Percentiles rank a stretch among this genome's conserved stretches.
Evolutionary conservation across 2,797 vertebrate genomes (phyloP).

Genomic region (Acomys russatus): DNA sequence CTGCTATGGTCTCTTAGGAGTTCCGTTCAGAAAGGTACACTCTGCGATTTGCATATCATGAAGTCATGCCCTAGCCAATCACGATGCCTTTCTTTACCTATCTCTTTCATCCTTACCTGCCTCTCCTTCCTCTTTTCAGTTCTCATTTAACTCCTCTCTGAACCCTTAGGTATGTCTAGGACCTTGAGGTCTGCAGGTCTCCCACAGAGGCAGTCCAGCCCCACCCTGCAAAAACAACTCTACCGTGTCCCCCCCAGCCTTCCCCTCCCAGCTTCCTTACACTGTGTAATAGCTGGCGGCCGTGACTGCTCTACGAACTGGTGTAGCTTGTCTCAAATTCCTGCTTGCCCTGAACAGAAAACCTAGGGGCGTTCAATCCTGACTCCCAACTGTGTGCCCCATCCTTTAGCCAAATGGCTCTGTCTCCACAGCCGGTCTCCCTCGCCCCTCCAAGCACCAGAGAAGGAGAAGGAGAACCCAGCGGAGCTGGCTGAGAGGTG

Average conservation of each 20-base stretch:
- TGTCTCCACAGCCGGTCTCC: slow-evolving; percentile 93
- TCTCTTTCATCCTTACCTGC: background rate
- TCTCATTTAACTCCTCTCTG: background rate
- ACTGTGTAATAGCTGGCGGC: background rate
- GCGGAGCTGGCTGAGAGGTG: slow-evolving; percentile 97
- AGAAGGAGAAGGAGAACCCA: slow-evolving; percentile 97
- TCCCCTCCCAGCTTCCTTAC: background rate
- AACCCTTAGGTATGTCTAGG: background rate
- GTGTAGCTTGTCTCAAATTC: background rate
- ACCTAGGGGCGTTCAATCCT: background rate
- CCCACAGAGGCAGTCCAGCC: background rate
- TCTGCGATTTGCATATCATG: background rate
- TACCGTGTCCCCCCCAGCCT: background rate
- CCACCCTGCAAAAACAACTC: background rate
- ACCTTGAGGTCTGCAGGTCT: background rate
- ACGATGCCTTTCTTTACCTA: accelerated
- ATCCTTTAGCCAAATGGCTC: background rate
- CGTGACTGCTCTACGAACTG: background rate
- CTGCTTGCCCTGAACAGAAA: background rate
- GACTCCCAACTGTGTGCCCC: slow-evolving; percentile 80
- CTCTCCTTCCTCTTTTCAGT: background rate
- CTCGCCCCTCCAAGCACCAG: slow-evolving; percentile 95
- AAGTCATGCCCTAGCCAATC: background rate
- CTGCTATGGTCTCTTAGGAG: background rate
- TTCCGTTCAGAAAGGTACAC: background rate